These are phyloP conservation scores for Bembecia ichneumoniformis DNA, from an alignment of 2,888 invertebrate species.

Conservation along the genomic window DNA sequence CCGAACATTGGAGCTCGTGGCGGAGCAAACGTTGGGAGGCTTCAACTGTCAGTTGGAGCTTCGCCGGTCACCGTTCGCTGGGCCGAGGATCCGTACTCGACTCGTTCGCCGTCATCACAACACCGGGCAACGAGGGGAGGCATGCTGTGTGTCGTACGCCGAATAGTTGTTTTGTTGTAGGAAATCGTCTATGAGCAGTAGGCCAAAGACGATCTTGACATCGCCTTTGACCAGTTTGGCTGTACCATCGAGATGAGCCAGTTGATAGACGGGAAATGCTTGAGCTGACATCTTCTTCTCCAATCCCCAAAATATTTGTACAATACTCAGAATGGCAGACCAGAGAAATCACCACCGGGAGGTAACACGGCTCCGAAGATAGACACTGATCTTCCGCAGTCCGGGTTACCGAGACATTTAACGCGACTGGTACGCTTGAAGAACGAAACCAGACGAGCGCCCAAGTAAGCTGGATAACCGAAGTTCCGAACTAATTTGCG, in stretches of 20 bases:
- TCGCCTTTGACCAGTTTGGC: no score
- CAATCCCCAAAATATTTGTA: slow-evolving; percentile 99
- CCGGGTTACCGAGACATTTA: slow-evolving; percentile 97
- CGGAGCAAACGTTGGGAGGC: no score
- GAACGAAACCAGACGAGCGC: slow-evolving; percentile 98
- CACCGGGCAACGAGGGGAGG: slow-evolving; percentile 98
- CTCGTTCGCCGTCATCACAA: no score
- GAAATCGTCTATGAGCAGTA: slow-evolving; percentile 99
- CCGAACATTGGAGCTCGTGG: slow-evolving; percentile 97
- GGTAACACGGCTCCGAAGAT: slow-evolving; percentile 99
- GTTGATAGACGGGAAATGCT: slow-evolving; percentile 99
- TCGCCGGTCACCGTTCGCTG: no score
- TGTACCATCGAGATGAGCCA: slow-evolving; percentile 99
- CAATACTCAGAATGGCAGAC: slow-evolving; percentile 98
- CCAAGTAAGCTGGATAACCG: slow-evolving; percentile 99
- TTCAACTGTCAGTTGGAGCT: no score
- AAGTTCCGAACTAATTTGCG: no score
- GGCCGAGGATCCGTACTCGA: no score
- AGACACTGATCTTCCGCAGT: slow-evolving; percentile 98
- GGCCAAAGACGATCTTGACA: slow-evolving; percentile 98
- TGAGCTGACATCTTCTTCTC: slow-evolving; percentile 98
- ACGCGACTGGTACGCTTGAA: slow-evolving; percentile 99
- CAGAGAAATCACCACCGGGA: slow-evolving; percentile 99
- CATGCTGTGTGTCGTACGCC: no score
- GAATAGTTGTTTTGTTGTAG: slow-evolving; percentile 98